These are phyloP conservation scores for Dasypolia templi DNA, from an alignment of 2,888 invertebrate species.

Conservation along the genomic window DNA sequence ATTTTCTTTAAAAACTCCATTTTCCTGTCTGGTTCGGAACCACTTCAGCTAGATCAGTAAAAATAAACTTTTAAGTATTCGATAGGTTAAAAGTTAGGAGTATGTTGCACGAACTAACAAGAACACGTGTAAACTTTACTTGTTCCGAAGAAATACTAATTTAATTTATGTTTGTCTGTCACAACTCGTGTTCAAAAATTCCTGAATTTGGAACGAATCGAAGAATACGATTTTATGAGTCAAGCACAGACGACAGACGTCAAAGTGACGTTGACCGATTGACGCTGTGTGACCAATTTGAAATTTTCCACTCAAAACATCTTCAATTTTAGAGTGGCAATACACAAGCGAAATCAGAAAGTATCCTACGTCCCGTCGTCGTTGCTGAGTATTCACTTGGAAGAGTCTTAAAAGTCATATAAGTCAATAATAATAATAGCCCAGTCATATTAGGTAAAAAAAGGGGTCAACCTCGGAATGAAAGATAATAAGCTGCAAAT, in stretches of 20 bases:
- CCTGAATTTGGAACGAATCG: not conserved
- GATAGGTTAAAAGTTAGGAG: not conserved
- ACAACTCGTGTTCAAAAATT: constrained; percentile 16
- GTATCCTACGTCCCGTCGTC: no score
- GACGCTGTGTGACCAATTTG: constrained; percentile 23
- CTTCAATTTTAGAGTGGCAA: constrained; percentile 1
- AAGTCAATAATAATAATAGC: no score
- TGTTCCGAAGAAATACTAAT: constrained; percentile 26
- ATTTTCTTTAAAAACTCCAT: constrained; percentile 80
- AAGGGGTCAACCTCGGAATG: no score
- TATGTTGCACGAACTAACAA: not conserved
- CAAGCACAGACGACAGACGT: not conserved
- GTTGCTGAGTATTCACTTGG: no score
- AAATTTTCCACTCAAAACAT: not conserved
- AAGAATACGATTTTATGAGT: not conserved
- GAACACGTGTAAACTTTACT: constrained; percentile 32
- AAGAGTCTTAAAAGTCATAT: no score
- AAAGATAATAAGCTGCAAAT: no score
- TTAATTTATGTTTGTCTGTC: not conserved
- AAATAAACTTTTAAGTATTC: not conserved
- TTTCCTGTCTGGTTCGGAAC: constrained; percentile 27
- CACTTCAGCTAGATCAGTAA: constrained; percentile 6
- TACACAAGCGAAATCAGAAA: not conserved
- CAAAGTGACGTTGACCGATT: not conserved
- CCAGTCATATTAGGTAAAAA: no score